These are phyloP conservation scores for Salmo trutta DNA, from an alignment of 2,797 vertebrate species.

Conservation along the genomic window DNA sequence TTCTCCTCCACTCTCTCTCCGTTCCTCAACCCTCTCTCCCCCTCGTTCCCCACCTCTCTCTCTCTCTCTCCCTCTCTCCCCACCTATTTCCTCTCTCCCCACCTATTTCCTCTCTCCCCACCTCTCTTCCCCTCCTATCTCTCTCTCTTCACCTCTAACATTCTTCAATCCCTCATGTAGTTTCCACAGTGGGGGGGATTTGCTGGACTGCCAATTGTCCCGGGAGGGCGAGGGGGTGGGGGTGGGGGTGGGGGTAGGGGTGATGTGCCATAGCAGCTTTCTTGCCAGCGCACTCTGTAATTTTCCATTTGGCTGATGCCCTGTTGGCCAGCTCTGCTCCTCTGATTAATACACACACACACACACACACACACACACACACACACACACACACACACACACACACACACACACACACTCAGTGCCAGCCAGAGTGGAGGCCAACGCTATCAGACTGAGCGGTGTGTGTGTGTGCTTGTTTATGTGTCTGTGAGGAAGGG, in stretches of 20 bases:
- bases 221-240: neutral
- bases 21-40: conserved; percentile 34
- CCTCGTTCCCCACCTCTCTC: neutral
- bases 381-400: too few species aligned
- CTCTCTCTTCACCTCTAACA: neutral
- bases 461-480: too few species aligned
- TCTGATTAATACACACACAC: conserved; percentile 22
- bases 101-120: neutral
- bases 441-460: too few species aligned
- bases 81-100: neutral
- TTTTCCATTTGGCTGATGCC: conserved; percentile 79
- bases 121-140: conserved; percentile 32
- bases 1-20: conserved; percentile 50
- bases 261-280: neutral
- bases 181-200: neutral
- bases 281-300: conserved; percentile 47
- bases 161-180: neutral
- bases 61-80: too few species aligned
- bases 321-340: conserved; percentile 37
- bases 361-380: conserved; percentile 4
- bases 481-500: too few species aligned
- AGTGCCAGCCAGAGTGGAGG: too few species aligned
- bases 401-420: too few species aligned
- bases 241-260: too few species aligned
- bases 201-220: neutral